Conservation (phyloP, 2,797 vertebrate species). For the Macroramphosus scolopax region DNA sequence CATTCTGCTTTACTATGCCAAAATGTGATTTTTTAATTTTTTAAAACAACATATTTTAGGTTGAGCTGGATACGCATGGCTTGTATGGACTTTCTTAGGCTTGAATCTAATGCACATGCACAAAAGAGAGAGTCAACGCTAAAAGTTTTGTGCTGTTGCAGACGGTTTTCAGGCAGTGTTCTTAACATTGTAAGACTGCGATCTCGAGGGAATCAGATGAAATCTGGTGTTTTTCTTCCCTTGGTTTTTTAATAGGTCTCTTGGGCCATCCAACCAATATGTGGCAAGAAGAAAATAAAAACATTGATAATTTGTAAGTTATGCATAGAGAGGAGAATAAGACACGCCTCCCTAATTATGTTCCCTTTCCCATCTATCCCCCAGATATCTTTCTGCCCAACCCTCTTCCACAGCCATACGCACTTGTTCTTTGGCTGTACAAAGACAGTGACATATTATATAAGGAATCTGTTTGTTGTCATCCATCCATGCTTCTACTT, state of each 20-base stretch:
- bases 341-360: constrained; percentile 48
- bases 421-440: constrained; percentile 25
- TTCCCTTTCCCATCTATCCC: constrained; percentile 48
- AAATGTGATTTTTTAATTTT: no score
- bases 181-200: constrained; percentile 73
- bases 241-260: constrained; percentile 81
- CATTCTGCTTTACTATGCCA: no score
- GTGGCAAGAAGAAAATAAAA: constrained; percentile 75
- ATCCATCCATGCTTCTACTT: no score
- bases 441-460: constrained; percentile 24
- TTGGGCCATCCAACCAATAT: constrained; percentile 70
- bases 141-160: constrained; percentile 62
- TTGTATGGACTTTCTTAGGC: no score
- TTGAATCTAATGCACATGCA: constrained; percentile 48
- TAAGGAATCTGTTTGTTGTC: constrained; percentile 27
- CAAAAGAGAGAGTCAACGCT: constrained; percentile 35
- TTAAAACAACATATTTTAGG: no score
- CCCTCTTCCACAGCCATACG: constrained; percentile 23
- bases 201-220: constrained; percentile 71
- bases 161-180: constrained; percentile 72
- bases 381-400: constrained; percentile 52
- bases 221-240: constrained; percentile 84
- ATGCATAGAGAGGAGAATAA: constrained; percentile 42
- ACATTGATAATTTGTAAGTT: constrained; percentile 73
- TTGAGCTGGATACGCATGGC: no score